phyloP scores from a whole-genome alignment of 2,113 vertebrate species.

The Passerina amoena region DNA sequence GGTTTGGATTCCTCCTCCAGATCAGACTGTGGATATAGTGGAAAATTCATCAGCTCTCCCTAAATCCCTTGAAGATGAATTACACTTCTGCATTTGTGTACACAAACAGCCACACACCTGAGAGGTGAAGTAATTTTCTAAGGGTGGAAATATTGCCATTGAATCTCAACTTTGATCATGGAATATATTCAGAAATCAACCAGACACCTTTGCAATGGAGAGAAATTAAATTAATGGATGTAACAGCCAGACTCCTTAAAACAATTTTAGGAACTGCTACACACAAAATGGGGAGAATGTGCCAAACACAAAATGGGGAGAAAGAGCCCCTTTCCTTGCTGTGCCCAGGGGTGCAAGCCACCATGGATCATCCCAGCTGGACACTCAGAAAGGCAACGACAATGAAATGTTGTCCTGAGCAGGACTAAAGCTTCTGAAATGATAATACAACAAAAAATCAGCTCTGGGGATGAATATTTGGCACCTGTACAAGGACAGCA shows the following conservation, averaged over 20 bases:
- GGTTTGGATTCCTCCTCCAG: neutral
- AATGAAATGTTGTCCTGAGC: neutral
- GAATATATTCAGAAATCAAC: neutral
- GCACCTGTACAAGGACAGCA: neutral
- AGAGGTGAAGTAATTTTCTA: fast-evolving
- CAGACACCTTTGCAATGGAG: neutral
- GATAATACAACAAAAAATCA: neutral
- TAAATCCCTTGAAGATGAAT: neutral
- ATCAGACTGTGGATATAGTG: neutral
- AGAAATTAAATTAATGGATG: neutral
- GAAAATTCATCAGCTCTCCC: neutral
- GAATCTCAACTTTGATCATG: neutral
- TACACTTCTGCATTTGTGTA: fast-evolving
- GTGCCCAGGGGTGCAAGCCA: neutral
- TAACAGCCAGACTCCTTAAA: neutral
- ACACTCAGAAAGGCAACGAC: neutral
- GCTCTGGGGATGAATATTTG: neutral
- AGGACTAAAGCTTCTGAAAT: neutral
- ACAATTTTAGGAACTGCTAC: neutral
- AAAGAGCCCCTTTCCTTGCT: neutral
- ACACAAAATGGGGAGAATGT: neutral
- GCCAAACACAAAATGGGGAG: neutral
- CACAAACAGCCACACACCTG: neutral
- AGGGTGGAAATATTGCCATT: neutral
- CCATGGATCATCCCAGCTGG: neutral